Conservation (phyloP, 1,140 invertebrate species). For the Vanessa tameamea region DNA sequence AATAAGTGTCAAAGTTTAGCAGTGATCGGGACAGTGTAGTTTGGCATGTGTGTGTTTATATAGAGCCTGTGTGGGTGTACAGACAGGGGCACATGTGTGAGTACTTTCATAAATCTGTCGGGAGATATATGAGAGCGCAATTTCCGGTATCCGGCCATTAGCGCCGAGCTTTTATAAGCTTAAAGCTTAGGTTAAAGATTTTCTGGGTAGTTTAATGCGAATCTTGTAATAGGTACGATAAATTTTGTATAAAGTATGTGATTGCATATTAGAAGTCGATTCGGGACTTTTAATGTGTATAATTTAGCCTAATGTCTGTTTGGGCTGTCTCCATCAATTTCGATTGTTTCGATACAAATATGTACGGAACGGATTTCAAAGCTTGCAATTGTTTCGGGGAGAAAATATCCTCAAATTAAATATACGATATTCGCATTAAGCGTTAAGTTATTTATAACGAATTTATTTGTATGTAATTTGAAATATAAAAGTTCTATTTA, state of each 20-base stretch:
- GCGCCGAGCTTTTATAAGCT: constrained; percentile 84
- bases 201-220: constrained; percentile 82
- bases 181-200: constrained; percentile 83
- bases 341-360: constrained; percentile 42
- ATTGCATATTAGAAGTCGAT: constrained; percentile 80
- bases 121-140: constrained; percentile 93
- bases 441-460: too few relatives aligned
- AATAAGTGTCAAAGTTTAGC: constrained; percentile 73
- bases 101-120: constrained; percentile 93
- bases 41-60: constrained; percentile 47
- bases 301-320: constrained; percentile 77
- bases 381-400: constrained; percentile 31
- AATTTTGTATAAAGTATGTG: constrained; percentile 80
- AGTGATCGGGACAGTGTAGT: constrained; percentile 48
- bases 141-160: constrained; percentile 93
- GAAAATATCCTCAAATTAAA: neutral
- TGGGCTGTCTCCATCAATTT: constrained; percentile 49
- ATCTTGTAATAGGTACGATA: constrained; percentile 81
- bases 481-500: too few relatives aligned
- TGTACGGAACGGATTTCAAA: constrained; percentile 25
- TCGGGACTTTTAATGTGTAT: constrained; percentile 78
- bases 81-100: constrained; percentile 73
- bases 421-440: neutral
- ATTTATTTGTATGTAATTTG: too few relatives aligned
- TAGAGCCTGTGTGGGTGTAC: constrained; percentile 52